Conservation (phyloP, 2,888 invertebrate genomes). For the Linnaemya vulpina region DNA sequence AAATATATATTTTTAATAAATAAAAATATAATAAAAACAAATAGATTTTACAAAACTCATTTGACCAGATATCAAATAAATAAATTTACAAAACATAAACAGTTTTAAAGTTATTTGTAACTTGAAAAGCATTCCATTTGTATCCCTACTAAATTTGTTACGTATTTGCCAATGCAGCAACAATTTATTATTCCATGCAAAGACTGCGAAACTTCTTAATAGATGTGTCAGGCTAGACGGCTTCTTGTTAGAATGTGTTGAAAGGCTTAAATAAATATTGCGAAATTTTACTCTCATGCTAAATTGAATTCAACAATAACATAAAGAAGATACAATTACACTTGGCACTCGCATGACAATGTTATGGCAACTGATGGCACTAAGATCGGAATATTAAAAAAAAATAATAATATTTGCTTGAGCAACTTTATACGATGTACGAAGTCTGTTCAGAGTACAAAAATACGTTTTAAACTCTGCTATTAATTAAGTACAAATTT, state of each 20-base stretch:
- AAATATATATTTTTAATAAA: background rate
- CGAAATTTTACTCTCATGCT: slow-evolving; percentile 6
- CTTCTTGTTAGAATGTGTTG: slow-evolving; percentile 37
- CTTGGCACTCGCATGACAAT: background rate
- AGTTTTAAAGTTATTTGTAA: slow-evolving; percentile 28
- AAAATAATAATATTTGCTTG: no score
- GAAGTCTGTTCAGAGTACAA: no score
- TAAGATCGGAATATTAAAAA: no score
- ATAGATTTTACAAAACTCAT: no score
- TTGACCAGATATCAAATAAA: no score
- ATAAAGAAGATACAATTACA: slow-evolving; percentile 3
- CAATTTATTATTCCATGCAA: slow-evolving; percentile 19
- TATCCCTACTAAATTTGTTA: slow-evolving; percentile 2
- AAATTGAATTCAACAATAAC: slow-evolving; percentile 48
- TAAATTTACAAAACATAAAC: slow-evolving; percentile 19
- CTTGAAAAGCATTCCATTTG: slow-evolving; percentile 31
- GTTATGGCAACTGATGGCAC: background rate
- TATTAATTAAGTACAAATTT: no score
- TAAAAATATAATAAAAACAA: no score
- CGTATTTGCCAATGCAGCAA: slow-evolving; percentile 23
- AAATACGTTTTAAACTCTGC: no score
- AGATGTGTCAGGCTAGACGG: background rate
- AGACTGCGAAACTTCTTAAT: background rate
- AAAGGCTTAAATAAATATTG: slow-evolving; percentile 42
- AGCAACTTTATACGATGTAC: no score